Evolutionary conservation across 1,140 invertebrate species (phyloP), one percentile per base, ranked within the genome.

Genomic region (Leptopilina boulardi): DNA sequence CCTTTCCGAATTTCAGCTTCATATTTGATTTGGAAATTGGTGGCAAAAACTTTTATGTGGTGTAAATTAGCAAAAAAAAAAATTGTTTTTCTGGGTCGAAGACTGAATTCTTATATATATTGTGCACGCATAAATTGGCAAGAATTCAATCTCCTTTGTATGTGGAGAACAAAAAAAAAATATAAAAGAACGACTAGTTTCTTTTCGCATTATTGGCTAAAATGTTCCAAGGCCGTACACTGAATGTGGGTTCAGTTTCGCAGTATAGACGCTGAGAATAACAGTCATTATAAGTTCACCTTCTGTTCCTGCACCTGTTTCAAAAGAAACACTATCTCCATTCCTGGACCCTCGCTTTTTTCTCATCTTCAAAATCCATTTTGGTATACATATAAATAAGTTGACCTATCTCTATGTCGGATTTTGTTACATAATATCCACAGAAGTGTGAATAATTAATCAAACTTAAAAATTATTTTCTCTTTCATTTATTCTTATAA

Each of bases 261-360:
- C 34, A 38, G 34, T 6, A 6, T 23, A 66, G 59, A 66, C n/a
- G 23, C 26, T 34, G 59, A 66, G 59, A 66, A 30, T n/a, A 66
- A 66, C 59, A 30, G 59, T 15, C n/a, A 66, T 66, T 66, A 38
- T 38, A 66, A 34, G 11, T 66, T n/a, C 26, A 30, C 59, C 59
- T 66, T 66, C 59, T 66, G 59, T 30, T 26, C 59, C 59, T 66
- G 59, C 59, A 66, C 59, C 59, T 66, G 59, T 66, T 66, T 38
- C 5, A 38, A 30, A 30, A 26, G 59, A 66, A 66, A 23, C 26
- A 66, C 59, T 66, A n/a, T n/a, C 59, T 66, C 23, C 26, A 30
- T 66, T 13, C 13, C 59, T 66, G 59, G 56, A 30, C 13, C 59
- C 15, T n/a, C 13, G 11, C 23, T 66, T 66, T 30, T 34, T 26